phyloP scores from a whole-genome alignment of 2,113 vertebrate species.

The Capreolus pygargus region DNA sequence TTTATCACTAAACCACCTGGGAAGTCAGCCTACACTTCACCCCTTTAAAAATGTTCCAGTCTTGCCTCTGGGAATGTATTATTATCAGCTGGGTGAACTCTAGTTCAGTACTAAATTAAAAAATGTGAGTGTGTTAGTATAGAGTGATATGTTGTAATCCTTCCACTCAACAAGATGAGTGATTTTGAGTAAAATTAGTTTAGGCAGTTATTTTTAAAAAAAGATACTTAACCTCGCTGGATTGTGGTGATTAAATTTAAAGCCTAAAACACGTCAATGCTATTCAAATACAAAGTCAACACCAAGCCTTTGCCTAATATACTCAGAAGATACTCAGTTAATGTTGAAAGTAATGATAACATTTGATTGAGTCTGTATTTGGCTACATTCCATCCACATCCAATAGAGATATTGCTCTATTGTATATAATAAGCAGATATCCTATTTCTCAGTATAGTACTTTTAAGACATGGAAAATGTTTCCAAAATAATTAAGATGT shows the following conservation, averaged over 20 bases:
- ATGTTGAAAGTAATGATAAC: background rate
- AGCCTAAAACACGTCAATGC: background rate
- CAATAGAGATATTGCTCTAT: background rate
- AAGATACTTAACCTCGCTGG: background rate
- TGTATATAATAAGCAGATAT: background rate
- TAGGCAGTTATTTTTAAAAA: background rate
- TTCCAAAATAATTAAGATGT: background rate
- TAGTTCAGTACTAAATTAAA: background rate
- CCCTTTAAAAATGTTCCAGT: background rate
- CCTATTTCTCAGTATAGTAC: background rate
- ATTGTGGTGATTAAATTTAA: background rate
- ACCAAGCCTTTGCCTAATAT: background rate
- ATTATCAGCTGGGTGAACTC: background rate
- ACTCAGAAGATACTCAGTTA: background rate
- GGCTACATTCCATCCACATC: background rate
- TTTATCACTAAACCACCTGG: background rate
- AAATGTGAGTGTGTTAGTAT: background rate
- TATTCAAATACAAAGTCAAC: background rate
- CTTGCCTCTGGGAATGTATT: background rate
- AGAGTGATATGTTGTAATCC: background rate
- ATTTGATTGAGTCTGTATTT: background rate
- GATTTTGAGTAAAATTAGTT: constrained; percentile 4
- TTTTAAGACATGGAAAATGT: background rate
- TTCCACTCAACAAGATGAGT: background rate
- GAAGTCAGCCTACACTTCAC: background rate